These are phyloP conservation scores for Stegophylla sp. DNA, from an alignment of 2,888 invertebrate genomes.

Conservation along the genomic window DNA sequence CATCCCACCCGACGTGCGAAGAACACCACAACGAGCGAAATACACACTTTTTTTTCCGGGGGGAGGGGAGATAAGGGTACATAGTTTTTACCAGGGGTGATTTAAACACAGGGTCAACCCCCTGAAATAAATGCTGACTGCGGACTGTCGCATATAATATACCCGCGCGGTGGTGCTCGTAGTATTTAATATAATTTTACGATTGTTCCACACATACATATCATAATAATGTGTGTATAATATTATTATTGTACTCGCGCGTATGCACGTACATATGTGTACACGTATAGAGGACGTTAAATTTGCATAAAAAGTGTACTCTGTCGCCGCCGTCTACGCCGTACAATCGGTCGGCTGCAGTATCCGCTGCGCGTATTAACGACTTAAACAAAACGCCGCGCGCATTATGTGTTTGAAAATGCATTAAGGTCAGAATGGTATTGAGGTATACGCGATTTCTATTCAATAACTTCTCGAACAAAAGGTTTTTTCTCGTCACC, in stretches of 20 bases:
- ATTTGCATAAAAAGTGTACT: constrained; percentile 12
- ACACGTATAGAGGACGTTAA: neutral
- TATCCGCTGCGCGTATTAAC: neutral
- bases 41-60: no score
- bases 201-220: neutral
- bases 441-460: neutral
- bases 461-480: constrained; percentile 1
- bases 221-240: no score
- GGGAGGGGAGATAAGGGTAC: no score
- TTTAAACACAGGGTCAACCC: no score
- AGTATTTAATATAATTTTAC: constrained; percentile 13
- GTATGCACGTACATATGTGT: neutral
- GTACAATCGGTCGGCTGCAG: neutral
- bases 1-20: no score
- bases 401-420: constrained; percentile 10
- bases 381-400: neutral
- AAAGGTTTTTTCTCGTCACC: constrained; percentile 23
- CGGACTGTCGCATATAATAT: no score
- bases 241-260: no score
- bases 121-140: no score
- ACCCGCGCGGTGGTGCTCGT: neutral
- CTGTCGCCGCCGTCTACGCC: no score
- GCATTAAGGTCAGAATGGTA: constrained; percentile 21
- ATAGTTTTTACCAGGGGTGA: no score
- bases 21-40: no score